These are phyloP conservation scores for Galemys pyrenaicus DNA, from an alignment of 2,113 vertebrate genomes.

Conservation along the genomic window DNA sequence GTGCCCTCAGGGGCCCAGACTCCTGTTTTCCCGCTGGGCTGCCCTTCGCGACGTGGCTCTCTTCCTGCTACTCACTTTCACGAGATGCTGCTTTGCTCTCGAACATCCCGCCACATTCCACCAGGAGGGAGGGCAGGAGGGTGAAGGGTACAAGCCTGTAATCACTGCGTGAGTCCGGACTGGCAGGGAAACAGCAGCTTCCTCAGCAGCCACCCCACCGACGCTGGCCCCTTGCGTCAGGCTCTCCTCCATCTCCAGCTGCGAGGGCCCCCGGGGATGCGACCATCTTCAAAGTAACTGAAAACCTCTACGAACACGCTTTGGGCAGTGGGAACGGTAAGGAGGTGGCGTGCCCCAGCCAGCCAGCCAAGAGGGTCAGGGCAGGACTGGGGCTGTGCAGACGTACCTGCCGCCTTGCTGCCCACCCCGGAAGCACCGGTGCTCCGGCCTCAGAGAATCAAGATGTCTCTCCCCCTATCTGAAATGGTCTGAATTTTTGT, in stretches of 20 bases:
- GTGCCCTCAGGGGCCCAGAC: background rate
- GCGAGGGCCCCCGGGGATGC: background rate
- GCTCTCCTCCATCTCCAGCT: background rate
- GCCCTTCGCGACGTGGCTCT: background rate
- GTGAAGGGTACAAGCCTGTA: background rate
- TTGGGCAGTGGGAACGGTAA: background rate
- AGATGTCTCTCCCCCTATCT: background rate
- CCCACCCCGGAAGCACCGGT: background rate
- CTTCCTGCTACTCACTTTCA: background rate
- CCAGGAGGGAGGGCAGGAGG: background rate
- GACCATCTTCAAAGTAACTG: background rate
- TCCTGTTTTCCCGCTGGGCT: background rate
- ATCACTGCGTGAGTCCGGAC: background rate
- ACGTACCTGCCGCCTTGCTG: accelerated
- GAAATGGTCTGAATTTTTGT: slow-evolving; percentile 41
- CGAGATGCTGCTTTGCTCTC: background rate
- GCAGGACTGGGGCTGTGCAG: background rate
- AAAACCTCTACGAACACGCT: background rate
- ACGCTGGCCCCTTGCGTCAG: background rate
- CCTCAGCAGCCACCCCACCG: background rate
- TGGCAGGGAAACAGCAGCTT: background rate
- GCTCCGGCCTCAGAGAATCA: background rate
- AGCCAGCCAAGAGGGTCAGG: accelerated
- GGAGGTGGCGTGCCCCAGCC: accelerated
- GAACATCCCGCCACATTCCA: background rate